Percentiles rank a stretch among this genome's conserved stretches.
Evolutionary conservation across 2,888 invertebrate genomes (phyloP).

Genomic region (Zygothrica quintamaculata): DNA sequence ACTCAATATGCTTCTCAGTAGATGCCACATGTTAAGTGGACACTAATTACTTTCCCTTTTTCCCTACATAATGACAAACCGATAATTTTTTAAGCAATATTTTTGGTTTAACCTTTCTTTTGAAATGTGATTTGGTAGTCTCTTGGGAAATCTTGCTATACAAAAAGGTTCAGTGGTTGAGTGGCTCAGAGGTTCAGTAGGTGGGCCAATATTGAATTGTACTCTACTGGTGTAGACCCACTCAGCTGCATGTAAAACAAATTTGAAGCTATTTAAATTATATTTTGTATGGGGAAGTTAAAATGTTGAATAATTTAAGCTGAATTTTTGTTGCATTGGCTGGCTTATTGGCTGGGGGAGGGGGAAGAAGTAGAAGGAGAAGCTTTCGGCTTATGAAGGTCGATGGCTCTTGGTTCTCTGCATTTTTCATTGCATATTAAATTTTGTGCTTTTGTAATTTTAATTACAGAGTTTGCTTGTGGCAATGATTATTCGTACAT

Average conservation of each 20-base stretch:
- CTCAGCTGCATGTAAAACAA: conserved; percentile 14
- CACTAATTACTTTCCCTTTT: too few relatives aligned
- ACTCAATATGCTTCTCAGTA: too few relatives aligned
- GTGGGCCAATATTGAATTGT: conserved; percentile 29
- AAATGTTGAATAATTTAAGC: conserved; percentile 12
- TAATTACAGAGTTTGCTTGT: conserved; percentile 7
- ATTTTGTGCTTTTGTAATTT: conserved; percentile 3
- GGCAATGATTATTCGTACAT: neutral
- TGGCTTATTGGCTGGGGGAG: neutral
- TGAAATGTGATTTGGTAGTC: too few relatives aligned
- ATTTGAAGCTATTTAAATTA: neutral
- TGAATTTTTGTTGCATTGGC: neutral
- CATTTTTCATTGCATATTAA: conserved; percentile 1
- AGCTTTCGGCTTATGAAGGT: neutral
- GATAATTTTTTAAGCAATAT: too few relatives aligned
- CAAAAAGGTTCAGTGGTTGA: conserved; percentile 1
- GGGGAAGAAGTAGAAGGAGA: neutral
- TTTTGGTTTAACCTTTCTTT: too few relatives aligned
- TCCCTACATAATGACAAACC: too few relatives aligned
- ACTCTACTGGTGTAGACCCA: conserved; percentile 29
- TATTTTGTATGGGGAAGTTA: conserved; percentile 2
- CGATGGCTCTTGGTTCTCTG: neutral
- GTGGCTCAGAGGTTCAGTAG: neutral
- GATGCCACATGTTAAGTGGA: too few relatives aligned
- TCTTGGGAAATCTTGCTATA: too few relatives aligned